Evolutionary conservation across 2,113 vertebrate genomes (phyloP), one percentile per base, ranked within the genome.

Genomic region (Percina caprodes): DNA sequence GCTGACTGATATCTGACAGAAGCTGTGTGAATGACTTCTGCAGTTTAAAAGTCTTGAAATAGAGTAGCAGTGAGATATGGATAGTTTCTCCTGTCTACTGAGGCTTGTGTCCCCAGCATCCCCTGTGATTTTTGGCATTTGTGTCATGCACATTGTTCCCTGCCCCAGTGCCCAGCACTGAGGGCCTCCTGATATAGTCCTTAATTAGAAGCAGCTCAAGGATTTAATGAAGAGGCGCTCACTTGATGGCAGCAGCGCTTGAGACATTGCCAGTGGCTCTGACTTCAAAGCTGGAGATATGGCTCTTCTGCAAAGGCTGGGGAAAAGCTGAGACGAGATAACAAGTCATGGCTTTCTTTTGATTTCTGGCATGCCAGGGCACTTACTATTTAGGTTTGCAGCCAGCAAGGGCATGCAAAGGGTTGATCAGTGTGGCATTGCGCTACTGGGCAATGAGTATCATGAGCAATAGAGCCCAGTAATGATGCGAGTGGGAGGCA

Each of bases 211-310:
- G 81, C 90, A 89, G 92, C 88, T 94, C 87, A 78, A 91, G 85
- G 92, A 90, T 91, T 94, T 93, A 93, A 94, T 93, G 91, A 93
- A 91, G 88, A 94, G 85, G 67, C 83, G 65, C 86, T 88, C 46
- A 59, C 89, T 91, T 86, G 91, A 92, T 87, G 89, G 89, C 88
- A 91, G 89, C 87, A 74, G 84, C 13, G 79, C 86, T 84, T 48
- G 86, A 94, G 96, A 93, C 86, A 77, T 92, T 76, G 95, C 95
- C 77, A 75, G 89, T 93, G 95, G 96, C 95, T 94, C 78, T 5
- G 79, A 96, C 96, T 96, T 96, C 96, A 97, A 96, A 94, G 91
- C 90, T 58, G 79, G 84, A 93, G 94, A 96, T 96, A 94, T 79
- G 91, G 90, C 91, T 95, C 93, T 86, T 78, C 88, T 83, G 94